Evolutionary conservation across 2,797 vertebrate species (phyloP), one percentile per base, ranked within the genome.

Genomic region (Artibeus lituratus): DNA sequence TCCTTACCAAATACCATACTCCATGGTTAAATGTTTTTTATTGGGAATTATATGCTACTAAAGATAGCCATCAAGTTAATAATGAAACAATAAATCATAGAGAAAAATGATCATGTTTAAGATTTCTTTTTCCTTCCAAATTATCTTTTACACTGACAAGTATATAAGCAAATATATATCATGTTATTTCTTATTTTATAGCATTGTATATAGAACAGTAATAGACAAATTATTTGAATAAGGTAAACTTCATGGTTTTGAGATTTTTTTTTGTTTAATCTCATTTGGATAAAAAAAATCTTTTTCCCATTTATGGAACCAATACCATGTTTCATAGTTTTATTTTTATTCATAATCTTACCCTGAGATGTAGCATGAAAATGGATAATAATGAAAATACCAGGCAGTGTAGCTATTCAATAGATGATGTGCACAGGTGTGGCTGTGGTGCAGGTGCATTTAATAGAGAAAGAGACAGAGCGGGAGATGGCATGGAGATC

Each of bases 21-120:
- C 22, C 35, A n/a, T n/a, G n/a, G 39, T 42, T 72, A 37, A 59
- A 3, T 14, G 9, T 21, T 74, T 84, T 72, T 22, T 39, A 72
- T 32, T 35, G 22, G 32, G 26, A 57, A 85, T 3, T 37, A 81
- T 37, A 15, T 65, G 73, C 51, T 74, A 49, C 7, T 69, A 76
- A 73, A 37, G 16, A 55, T 39, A 2, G 9, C 18, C 24, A 37
- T 32, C 21, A 35, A 22, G 16, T 67, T 59, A 91, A 55, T 69
- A 21, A 47, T 51, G 73, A 29, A 37, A 53, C 15, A 22, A 42
- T 49, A 14, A 22, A 5, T 80, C 26, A 67, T 6, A 24, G 4
- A 83, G 57, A 77, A 94, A 88, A 88, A 81, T 53, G 6, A 86
- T 2, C 2, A 72, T n/a, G 24, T 59, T 94, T 73, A 93, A 18